These are phyloP conservation scores for Cryptoblepharus egeriae DNA, from an alignment of 2,797 vertebrate genomes.

Conservation along the genomic window DNA sequence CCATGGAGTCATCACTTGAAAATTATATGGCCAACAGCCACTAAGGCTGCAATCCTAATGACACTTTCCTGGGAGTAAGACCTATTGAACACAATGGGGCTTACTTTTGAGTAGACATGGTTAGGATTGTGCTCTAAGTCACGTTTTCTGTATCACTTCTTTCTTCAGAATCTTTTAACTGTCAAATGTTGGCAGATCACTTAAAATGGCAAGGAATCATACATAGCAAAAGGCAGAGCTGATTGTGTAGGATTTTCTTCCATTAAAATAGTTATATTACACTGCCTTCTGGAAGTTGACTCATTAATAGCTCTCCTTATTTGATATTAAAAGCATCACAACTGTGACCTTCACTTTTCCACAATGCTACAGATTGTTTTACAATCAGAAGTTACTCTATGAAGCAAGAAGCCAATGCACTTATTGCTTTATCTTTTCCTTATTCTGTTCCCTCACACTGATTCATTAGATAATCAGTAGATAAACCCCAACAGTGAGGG, in stretches of 20 bases:
- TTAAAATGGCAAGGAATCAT: neutral
- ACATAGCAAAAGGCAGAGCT: neutral
- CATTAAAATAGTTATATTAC: neutral
- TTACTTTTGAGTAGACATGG: too few relatives aligned
- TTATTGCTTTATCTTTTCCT: neutral
- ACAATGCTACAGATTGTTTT: neutral
- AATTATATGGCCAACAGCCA: neutral
- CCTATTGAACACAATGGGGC: too few relatives aligned
- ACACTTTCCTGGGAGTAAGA: too few relatives aligned
- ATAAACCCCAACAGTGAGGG: neutral
- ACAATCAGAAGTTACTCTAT: neutral
- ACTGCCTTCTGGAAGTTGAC: neutral
- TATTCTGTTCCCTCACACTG: neutral
- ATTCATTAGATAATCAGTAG: neutral
- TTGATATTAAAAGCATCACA: neutral
- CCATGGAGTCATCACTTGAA: neutral
- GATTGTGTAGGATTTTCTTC: neutral
- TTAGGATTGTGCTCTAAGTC: too few relatives aligned
- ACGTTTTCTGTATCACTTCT: neutral
- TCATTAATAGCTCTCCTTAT: neutral
- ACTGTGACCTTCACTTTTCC: neutral
- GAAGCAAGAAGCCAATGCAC: neutral
- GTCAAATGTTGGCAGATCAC: neutral
- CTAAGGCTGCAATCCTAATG: too few relatives aligned
- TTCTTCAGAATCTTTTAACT: too few relatives aligned